Conservation (phyloP, 2,113 vertebrate species). For the Pachypanchax playfairii region DNA sequence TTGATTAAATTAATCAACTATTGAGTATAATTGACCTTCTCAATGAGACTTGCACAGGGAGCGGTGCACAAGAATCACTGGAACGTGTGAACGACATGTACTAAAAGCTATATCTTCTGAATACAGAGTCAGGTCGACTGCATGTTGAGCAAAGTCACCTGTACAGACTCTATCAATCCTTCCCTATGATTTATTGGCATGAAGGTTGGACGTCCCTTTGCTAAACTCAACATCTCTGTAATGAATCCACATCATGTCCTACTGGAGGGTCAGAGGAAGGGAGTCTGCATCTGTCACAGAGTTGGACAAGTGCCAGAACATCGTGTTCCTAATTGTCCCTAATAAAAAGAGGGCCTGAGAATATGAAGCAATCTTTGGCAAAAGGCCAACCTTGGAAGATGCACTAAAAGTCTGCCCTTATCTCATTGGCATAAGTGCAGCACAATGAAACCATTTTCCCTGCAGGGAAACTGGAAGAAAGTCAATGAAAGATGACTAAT, state of each 20-base stretch:
- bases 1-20: conserved; percentile 10
- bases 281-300: conserved; percentile 50
- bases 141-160: conserved; percentile 1
- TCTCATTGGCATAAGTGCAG: conserved; percentile 62
- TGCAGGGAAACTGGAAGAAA: conserved; percentile 33
- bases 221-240: conserved; percentile 29
- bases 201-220: conserved; percentile 33
- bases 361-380: conserved; percentile 51
- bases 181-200: conserved; percentile 33
- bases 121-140: conserved; percentile 19
- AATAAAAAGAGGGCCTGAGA: conserved; percentile 38
- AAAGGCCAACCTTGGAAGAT: conserved; percentile 26
- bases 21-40: conserved; percentile 33
- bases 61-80: neutral
- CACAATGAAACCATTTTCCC: conserved; percentile 53
- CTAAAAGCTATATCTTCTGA: neutral
- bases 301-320: conserved; percentile 57
- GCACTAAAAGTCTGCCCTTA: conserved; percentile 34
- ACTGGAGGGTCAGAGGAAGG: conserved; percentile 40
- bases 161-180: neutral
- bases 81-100: neutral
- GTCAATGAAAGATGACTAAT: conserved; percentile 52
- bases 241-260: conserved; percentile 31
- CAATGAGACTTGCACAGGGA: neutral
- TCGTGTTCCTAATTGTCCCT: conserved; percentile 65